Conservation (phyloP, 2,113 vertebrate species). For the Corythaeola cristata region DNA sequence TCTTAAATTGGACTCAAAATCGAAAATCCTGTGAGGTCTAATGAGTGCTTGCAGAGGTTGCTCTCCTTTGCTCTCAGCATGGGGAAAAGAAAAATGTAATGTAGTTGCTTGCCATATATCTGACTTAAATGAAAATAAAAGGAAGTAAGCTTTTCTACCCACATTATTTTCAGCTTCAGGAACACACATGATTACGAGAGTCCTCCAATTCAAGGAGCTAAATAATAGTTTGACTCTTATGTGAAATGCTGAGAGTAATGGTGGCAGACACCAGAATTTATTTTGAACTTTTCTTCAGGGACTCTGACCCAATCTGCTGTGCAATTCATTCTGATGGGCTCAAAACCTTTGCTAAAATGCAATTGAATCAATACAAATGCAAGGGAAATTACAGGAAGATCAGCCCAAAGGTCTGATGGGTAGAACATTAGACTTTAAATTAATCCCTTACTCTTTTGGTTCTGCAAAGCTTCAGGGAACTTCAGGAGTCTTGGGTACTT, state of each 20-base stretch:
- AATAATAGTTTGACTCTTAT: neutral
- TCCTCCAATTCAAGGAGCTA: neutral
- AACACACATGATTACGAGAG: neutral
- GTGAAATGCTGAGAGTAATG: constrained; percentile 60
- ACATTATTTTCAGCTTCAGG: neutral
- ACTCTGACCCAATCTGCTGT: constrained; percentile 13
- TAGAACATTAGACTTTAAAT: constrained; percentile 25
- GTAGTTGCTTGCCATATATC: neutral
- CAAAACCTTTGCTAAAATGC: constrained; percentile 29
- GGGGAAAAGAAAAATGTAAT: neutral
- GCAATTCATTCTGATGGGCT: neutral
- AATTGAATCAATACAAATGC: constrained; percentile 24
- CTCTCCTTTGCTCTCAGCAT: constrained; percentile 48
- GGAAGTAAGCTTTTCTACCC: neutral
- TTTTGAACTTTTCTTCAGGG: constrained; percentile 33
- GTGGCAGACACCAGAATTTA: constrained; percentile 27
- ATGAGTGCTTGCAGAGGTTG: neutral
- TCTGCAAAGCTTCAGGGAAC: neutral
- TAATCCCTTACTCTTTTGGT: neutral
- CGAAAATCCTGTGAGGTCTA: neutral
- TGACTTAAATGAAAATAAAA: neutral
- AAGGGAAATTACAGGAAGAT: constrained; percentile 15
- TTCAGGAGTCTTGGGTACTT: neutral
- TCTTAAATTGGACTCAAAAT: neutral
- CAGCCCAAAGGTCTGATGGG: neutral